A percentile compares a stretch with the other conserved stretches of the same genome.
These are phyloP conservation scores for Papilio helenus DNA, from an alignment of 1,140 invertebrate genomes.

Conservation along the genomic window DNA sequence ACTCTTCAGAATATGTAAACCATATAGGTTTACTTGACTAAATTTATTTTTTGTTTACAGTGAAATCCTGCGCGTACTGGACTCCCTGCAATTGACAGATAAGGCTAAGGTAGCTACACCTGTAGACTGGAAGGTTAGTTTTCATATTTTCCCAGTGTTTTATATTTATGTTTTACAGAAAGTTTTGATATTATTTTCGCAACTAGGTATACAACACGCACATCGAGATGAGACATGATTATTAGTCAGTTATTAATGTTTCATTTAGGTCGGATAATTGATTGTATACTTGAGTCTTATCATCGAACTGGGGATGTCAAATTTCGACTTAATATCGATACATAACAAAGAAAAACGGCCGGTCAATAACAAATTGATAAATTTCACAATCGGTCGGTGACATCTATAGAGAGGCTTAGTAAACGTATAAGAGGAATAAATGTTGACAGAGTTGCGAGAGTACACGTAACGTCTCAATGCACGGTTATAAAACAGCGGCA, in stretches of 20 bases:
- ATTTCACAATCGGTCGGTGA: background rate
- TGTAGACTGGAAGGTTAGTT: slow-evolving; percentile 93
- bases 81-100: slow-evolving; percentile 95
- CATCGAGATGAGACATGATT: too few relatives aligned
- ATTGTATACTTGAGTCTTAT: too few relatives aligned
- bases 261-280: too few relatives aligned
- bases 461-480: background rate
- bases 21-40: background rate
- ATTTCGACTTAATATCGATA: too few relatives aligned
- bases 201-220: background rate
- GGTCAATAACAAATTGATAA: background rate
- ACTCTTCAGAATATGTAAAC: background rate
- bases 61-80: slow-evolving; percentile 96
- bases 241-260: too few relatives aligned
- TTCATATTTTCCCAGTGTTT: background rate
- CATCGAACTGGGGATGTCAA: too few relatives aligned
- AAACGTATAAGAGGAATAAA: background rate
- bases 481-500: slow-evolving; percentile 9
- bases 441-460: slow-evolving; percentile 6
- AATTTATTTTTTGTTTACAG: slow-evolving; percentile 81
- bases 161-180: background rate
- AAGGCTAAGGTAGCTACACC: slow-evolving; percentile 96
- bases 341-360: too few relatives aligned
- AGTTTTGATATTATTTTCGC: background rate
- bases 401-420: background rate